phyloP scores from a whole-genome alignment of 2,113 vertebrate genomes.

The Salminus brasiliensis region DNA sequence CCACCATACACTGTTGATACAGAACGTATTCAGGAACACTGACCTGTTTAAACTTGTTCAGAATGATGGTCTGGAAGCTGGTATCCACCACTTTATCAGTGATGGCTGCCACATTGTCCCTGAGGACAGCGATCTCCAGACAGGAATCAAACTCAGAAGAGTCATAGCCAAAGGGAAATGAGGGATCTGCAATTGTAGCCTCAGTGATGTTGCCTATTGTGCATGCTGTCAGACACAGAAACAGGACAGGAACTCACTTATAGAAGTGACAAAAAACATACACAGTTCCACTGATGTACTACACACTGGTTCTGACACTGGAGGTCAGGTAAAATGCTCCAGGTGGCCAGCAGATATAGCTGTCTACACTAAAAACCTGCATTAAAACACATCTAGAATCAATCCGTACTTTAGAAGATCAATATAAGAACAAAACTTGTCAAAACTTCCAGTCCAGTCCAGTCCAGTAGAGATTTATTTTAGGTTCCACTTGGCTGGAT shows the following conservation, averaged over 20 bases:
- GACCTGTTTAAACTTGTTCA: constrained; percentile 72
- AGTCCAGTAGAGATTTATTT: too few relatives aligned
- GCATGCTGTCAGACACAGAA: constrained; percentile 22
- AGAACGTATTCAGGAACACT: neutral
- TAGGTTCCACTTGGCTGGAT: too few relatives aligned
- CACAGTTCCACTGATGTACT: too few relatives aligned
- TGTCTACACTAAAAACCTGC: too few relatives aligned
- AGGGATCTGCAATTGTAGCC: constrained; percentile 39
- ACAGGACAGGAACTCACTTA: neutral
- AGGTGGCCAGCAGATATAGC: too few relatives aligned
- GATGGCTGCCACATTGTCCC: constrained; percentile 67
- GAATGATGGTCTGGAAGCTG: constrained; percentile 61
- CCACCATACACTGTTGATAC: neutral
- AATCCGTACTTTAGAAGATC: too few relatives aligned
- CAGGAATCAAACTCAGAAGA: constrained; percentile 69
- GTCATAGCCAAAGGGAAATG: constrained; percentile 69
- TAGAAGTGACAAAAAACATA: too few relatives aligned
- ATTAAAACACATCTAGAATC: too few relatives aligned
- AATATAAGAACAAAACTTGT: too few relatives aligned
- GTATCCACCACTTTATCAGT: constrained; percentile 55
- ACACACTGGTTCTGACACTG: too few relatives aligned
- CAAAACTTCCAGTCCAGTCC: too few relatives aligned
- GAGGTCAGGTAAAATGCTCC: too few relatives aligned
- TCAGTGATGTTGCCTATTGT: constrained; percentile 61
- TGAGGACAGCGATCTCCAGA: constrained; percentile 57